A percentile compares a stretch with the other conserved stretches of the same genome.
Conservation (phyloP, 2,888 invertebrate species). For the Thera britannica region DNA sequence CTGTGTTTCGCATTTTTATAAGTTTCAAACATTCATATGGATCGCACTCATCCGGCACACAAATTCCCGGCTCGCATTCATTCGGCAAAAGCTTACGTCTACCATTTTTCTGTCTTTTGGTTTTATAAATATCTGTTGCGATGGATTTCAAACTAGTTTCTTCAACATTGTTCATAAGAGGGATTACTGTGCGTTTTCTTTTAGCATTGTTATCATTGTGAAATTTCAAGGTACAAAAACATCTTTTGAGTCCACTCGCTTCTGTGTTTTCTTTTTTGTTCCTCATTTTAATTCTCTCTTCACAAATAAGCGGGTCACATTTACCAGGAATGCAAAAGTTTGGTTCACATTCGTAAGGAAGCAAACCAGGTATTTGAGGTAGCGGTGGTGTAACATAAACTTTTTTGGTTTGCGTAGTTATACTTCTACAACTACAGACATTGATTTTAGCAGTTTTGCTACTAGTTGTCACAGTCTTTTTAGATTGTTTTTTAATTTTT, state of each 20-base stretch:
- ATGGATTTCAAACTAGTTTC: conserved; percentile 10
- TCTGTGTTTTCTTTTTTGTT: conserved; percentile 17
- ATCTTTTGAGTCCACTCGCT: conserved; percentile 26
- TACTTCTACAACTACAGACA: conserved; percentile 1
- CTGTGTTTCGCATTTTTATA: conserved; percentile 15
- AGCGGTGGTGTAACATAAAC: conserved; percentile 4
- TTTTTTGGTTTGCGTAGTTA: conserved; percentile 17
- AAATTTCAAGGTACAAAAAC: conserved; percentile 34
- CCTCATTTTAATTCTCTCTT: conserved; percentile 32
- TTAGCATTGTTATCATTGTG: conserved; percentile 31
- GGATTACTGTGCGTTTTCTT: conserved; percentile 8
- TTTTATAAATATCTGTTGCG: conserved; percentile 17
- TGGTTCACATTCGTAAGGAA: conserved; percentile 35
- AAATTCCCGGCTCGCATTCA: conserved; percentile 51
- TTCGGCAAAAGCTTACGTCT: conserved; percentile 37
- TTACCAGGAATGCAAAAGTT: conserved; percentile 39
- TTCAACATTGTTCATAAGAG: conserved; percentile 4
- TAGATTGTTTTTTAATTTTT: conserved; percentile 3
- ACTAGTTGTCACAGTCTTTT: conserved; percentile 13
- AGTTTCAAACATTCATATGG: conserved; percentile 42
- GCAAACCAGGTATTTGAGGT: conserved; percentile 13
- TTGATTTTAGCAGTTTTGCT: background rate
- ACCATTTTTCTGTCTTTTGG: conserved; percentile 5
- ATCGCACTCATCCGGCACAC: conserved; percentile 49
- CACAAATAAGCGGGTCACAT: conserved; percentile 40